Evolutionary conservation across 2,888 invertebrate genomes (phyloP).

Genomic region (Zootermopsis nevadensis): DNA sequence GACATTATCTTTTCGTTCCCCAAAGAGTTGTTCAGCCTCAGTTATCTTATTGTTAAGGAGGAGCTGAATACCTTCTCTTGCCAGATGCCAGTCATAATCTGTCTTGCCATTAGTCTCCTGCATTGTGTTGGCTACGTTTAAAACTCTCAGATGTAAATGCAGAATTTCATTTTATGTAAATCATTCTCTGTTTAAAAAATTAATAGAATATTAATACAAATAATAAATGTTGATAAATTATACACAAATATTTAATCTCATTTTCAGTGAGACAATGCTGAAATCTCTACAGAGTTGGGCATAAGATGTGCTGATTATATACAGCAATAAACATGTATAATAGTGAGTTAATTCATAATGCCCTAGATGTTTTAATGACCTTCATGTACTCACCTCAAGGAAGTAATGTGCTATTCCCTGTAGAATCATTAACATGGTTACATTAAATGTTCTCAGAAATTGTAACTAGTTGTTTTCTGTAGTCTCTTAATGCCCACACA

Average conservation of each 20-base stretch:
- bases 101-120: conserved; percentile 43
- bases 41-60: conserved; percentile 64
- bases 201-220: not conserved
- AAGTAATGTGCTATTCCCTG: too few relatives aligned
- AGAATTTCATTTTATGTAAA: not conserved
- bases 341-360: not conserved
- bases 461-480: too few relatives aligned
- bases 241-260: not conserved
- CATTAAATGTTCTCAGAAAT: too few relatives aligned
- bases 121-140: not conserved
- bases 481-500: too few relatives aligned
- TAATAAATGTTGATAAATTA: not conserved
- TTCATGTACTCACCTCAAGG: not conserved
- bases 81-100: conserved; percentile 62
- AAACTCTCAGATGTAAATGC: not conserved
- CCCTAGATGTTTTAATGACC: not conserved
- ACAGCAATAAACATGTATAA: too few relatives aligned
- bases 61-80: conserved; percentile 63
- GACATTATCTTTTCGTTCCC: conserved; percentile 62
- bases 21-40: conserved; percentile 64
- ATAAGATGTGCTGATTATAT: too few relatives aligned
- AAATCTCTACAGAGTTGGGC: not conserved
- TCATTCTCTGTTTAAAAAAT: not conserved
- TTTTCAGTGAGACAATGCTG: not conserved
- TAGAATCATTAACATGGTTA: too few relatives aligned